Percentiles rank a stretch among this genome's conserved stretches.
Evolutionary conservation across 1,140 invertebrate species (phyloP).

Genomic region (Drosophila pandora): DNA sequence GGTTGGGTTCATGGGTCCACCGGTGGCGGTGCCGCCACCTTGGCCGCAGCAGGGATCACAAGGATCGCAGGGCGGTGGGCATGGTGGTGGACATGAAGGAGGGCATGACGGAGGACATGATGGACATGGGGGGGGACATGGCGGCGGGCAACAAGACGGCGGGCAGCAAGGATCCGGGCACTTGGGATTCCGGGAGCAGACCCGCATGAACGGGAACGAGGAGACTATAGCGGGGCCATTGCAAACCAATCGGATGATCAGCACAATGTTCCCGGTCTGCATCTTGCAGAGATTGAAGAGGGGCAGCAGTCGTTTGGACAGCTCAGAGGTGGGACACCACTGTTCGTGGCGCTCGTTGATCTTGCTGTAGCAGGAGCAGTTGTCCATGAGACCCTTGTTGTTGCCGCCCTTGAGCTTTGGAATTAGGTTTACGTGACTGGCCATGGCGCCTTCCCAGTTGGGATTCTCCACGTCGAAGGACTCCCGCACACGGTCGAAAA

Average conservation of each 20-base stretch:
- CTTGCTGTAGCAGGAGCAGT: constrained; percentile 67
- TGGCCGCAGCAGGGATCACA: constrained; percentile 27
- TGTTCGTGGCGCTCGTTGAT: constrained; percentile 54
- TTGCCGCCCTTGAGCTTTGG: constrained; percentile 55
- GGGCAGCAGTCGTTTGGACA: constrained; percentile 68
- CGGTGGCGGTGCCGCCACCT: constrained; percentile 13
- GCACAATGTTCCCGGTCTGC: constrained; percentile 78
- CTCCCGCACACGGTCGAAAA: constrained; percentile 75
- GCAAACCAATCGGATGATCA: constrained; percentile 70
- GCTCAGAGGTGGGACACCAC: constrained; percentile 72
- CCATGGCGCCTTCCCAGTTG: constrained; percentile 53
- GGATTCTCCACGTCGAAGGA: constrained; percentile 70
- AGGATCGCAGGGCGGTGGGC: constrained; percentile 11
- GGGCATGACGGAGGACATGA: constrained; percentile 9
- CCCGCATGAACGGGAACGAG: constrained; percentile 53
- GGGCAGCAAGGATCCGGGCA: constrained; percentile 28
- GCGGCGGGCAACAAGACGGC: constrained; percentile 1
- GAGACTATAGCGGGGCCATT: constrained; percentile 76
- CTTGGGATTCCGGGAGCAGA: constrained; percentile 70
- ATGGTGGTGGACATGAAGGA: constrained; percentile 14
- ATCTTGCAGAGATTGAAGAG: constrained; percentile 76
- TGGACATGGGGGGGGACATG: constrained; percentile 18
- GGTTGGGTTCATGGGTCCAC: constrained; percentile 41
- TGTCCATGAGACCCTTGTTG: constrained; percentile 59
- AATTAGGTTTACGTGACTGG: constrained; percentile 34